Evolutionary conservation across 1,140 invertebrate species (phyloP).

Genomic region (Habropoda laboriosa): DNA sequence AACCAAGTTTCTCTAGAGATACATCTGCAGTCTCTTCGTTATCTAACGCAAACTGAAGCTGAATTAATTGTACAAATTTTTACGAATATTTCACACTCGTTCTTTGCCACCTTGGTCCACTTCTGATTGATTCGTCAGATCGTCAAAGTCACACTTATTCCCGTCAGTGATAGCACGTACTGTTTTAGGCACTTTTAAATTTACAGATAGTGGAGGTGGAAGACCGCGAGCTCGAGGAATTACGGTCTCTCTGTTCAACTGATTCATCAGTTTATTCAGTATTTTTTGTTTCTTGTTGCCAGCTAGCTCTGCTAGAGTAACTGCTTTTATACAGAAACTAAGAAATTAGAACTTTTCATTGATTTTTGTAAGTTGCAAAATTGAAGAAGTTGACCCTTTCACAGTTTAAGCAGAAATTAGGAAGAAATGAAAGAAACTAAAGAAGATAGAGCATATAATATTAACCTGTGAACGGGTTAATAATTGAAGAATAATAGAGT

Average conservation of each 20-base stretch:
- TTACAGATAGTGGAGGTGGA: not conserved
- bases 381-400: too few relatives aligned
- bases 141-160: not conserved
- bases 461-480: too few relatives aligned
- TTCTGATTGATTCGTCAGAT: too few relatives aligned
- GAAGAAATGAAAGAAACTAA: too few relatives aligned
- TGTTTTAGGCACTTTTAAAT: not conserved
- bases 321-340: conserved; percentile 10
- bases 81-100: not conserved
- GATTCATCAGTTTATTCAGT: not conserved
- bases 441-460: too few relatives aligned
- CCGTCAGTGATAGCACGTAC: too few relatives aligned
- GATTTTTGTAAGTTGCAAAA: too few relatives aligned
- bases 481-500: too few relatives aligned
- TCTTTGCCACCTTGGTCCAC: not conserved
- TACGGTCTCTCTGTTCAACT: not conserved
- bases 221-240: not conserved
- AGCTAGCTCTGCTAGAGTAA: conserved; percentile 14
- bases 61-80: not conserved
- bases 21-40: not conserved
- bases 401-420: too few relatives aligned
- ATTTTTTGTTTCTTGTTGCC: not conserved
- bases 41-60: not conserved
- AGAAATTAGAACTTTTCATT: not conserved
- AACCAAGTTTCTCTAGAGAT: too few relatives aligned